These are phyloP conservation scores for Plotosus lineatus DNA, from an alignment of 2,113 vertebrate species.

Conservation along the genomic window DNA sequence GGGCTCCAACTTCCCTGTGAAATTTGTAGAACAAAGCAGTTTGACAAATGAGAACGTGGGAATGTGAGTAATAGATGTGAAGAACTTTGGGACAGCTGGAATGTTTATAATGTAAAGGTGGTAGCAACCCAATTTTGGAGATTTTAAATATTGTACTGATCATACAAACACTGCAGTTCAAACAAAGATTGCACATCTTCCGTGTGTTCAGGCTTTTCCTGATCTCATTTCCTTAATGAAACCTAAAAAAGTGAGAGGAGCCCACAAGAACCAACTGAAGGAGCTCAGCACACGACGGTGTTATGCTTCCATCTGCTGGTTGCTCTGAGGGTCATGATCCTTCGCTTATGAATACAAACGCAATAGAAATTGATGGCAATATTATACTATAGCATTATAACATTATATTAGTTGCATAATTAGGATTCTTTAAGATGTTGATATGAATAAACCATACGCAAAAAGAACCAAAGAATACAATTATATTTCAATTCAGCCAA, in stretches of 20 bases:
- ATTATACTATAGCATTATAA: neutral
- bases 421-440: neutral
- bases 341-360: neutral
- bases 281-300: neutral
- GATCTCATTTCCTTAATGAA: neutral
- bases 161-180: no score
- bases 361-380: neutral
- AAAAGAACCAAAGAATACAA: neutral
- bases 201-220: no score
- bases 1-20: no score
- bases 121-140: neutral
- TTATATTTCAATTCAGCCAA: neutral
- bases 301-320: slow-evolving; percentile 25
- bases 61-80: no score
- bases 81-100: neutral
- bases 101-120: neutral
- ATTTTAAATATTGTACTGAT: no score
- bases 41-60: no score
- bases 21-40: no score
- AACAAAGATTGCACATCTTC: no score
- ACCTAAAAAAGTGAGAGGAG: neutral
- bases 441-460: neutral
- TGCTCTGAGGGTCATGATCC: neutral
- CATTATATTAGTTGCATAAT: neutral
- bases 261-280: neutral